phyloP scores from a whole-genome alignment of 2,797 vertebrate species.

The Limnodromus scolopaceus region DNA sequence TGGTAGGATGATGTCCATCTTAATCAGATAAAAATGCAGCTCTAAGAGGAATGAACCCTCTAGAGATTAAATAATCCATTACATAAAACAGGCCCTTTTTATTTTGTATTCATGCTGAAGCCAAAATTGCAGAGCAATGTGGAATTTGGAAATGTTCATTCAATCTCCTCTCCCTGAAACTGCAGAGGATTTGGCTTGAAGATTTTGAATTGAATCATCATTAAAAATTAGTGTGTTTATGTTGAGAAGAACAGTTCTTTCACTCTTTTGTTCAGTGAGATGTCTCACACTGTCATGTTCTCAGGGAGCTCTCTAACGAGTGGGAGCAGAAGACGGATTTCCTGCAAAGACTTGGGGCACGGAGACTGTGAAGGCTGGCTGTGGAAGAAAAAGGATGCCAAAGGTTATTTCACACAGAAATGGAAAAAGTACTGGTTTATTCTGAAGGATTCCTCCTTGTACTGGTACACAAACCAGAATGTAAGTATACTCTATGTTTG shows the following conservation, averaged over 20 bases:
- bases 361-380: slow-evolving; percentile 91
- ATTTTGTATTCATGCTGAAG: not conserved
- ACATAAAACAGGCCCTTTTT: not conserved
- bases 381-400: slow-evolving; percentile 92
- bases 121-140: not conserved
- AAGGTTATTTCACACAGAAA: slow-evolving; percentile 91
- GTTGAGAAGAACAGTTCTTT: not conserved
- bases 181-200: not conserved
- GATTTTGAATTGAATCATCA: not conserved
- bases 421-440: slow-evolving; percentile 95
- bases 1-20: not conserved
- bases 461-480: slow-evolving; percentile 94
- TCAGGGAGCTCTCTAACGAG: slow-evolving; percentile 83
- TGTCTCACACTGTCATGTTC: not conserved
- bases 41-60: not conserved
- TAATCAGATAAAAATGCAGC: not conserved
- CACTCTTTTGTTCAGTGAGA: not conserved
- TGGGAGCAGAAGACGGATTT: slow-evolving; percentile 85
- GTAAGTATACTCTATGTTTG: slow-evolving; percentile 73
- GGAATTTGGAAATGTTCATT: not conserved
- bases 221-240: not conserved
- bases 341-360: slow-evolving; percentile 89
- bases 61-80: not conserved
- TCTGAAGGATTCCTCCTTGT: slow-evolving; percentile 90
- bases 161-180: not conserved